Percentiles rank a stretch among this genome's conserved stretches.
Conservation (phyloP, 2,113 vertebrate species). For the Isichthys henryi region DNA sequence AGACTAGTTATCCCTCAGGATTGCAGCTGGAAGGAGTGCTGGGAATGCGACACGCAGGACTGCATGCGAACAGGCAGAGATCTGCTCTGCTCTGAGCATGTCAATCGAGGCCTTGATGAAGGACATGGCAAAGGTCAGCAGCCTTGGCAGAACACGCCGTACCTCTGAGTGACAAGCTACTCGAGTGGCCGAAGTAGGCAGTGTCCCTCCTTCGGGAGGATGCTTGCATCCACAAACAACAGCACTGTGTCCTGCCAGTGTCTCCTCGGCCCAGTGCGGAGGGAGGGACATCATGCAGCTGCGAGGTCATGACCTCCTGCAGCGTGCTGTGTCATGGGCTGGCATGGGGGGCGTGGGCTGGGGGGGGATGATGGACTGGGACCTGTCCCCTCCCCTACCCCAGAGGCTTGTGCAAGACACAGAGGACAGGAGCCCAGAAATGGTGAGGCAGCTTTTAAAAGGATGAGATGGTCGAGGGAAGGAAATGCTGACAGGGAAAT, state of each 20-base stretch:
- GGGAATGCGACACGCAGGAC: neutral
- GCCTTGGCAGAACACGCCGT: neutral
- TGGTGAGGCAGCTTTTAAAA: neutral
- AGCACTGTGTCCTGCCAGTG: slow-evolving; percentile 5
- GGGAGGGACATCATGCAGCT: neutral
- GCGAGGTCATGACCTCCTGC: neutral
- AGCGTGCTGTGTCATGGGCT: slow-evolving; percentile 30
- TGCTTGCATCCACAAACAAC: neutral
- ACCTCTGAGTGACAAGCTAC: neutral
- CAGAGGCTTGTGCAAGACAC: neutral
- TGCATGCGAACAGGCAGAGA: neutral
- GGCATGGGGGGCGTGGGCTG: slow-evolving; percentile 36
- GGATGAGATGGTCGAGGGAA: neutral
- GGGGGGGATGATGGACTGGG: too few species aligned
- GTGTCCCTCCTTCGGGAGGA: neutral
- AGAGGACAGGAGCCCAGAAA: neutral
- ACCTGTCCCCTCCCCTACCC: neutral
- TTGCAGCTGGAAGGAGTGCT: neutral
- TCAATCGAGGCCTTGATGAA: neutral
- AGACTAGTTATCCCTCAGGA: neutral
- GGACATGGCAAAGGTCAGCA: neutral
- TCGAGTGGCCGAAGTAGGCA: neutral
- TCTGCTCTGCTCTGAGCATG: neutral
- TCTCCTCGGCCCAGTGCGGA: neutral
- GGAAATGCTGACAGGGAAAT: neutral